phyloP scores from a whole-genome alignment of 2,888 invertebrate genomes.

The Acanthosepion esculentum region DNA sequence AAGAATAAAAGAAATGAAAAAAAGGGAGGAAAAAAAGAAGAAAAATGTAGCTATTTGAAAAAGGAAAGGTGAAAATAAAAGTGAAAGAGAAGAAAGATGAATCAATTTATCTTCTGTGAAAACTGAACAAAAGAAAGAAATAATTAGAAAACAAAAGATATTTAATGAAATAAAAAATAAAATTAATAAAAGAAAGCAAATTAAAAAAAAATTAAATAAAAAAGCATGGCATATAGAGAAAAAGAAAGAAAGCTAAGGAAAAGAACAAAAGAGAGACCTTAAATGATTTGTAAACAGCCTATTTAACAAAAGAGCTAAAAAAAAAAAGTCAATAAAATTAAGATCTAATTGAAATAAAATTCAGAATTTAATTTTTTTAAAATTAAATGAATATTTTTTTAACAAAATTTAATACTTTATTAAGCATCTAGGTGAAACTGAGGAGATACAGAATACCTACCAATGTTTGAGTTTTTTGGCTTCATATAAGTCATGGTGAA shows the following conservation, averaged over 20 bases:
- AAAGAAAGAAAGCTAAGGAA: not conserved
- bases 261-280: not conserved
- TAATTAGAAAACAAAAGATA: not conserved
- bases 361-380: not conserved
- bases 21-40: not conserved
- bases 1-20: not conserved
- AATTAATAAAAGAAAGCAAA: not conserved
- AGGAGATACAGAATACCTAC: slow-evolving; percentile 35
- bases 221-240: not conserved
- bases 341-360: not conserved
- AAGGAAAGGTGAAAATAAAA: not conserved
- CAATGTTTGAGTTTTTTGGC: not conserved
- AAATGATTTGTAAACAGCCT: not conserved
- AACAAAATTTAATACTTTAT: not conserved
- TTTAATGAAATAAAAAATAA: not conserved
- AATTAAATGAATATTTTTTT: not conserved
- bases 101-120: not conserved
- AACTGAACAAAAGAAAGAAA: slow-evolving; percentile 14
- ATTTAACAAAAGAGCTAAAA: not conserved
- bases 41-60: not conserved
- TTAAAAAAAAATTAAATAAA: not conserved
- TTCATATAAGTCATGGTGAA: slow-evolving; percentile 6
- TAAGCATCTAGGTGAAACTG: slow-evolving; percentile 35
- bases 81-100: slow-evolving; percentile 33
- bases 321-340: not conserved